A percentile compares a stretch with the other conserved stretches of the same genome.
Evolutionary conservation across 2,797 vertebrate genomes (phyloP).

Genomic region (Lithobates pipiens): DNA sequence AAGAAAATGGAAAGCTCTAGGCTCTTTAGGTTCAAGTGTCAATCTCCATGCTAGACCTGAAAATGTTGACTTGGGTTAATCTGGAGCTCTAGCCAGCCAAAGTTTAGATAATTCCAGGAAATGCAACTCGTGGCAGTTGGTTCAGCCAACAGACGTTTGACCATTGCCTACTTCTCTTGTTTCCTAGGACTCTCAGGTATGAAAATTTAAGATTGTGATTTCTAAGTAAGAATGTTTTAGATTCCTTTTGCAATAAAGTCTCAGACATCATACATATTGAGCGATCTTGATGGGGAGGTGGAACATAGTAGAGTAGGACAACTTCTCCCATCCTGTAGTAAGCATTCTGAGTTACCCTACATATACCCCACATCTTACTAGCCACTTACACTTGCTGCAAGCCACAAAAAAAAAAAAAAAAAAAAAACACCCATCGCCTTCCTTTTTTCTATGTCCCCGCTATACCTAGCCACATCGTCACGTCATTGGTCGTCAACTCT

Average conservation of each 20-base stretch:
- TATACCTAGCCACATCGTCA: not conserved
- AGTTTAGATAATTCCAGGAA: not conserved
- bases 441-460: not conserved
- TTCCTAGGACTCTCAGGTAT: conserved; percentile 4
- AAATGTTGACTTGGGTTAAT: not conserved
- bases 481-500: not conserved
- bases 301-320: not conserved
- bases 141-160: not conserved
- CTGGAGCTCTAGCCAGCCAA: no score
- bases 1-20: not conserved
- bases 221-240: conserved; percentile 3
- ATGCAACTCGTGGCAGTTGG: not conserved
- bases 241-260: conserved; percentile 1
- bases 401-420: no score
- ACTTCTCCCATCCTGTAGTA: not conserved
- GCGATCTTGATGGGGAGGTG: not conserved
- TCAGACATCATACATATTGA: not conserved
- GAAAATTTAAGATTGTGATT: not conserved
- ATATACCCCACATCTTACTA: conserved; percentile 4
- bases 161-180: not conserved
- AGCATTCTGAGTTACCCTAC: not conserved
- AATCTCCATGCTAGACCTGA: not conserved
- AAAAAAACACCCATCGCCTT: not conserved
- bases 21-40: not conserved
- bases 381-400: conserved; percentile 10